phyloP scores from a whole-genome alignment of 1,140 invertebrate species.

The Brachionus rotundiformis region DNA sequence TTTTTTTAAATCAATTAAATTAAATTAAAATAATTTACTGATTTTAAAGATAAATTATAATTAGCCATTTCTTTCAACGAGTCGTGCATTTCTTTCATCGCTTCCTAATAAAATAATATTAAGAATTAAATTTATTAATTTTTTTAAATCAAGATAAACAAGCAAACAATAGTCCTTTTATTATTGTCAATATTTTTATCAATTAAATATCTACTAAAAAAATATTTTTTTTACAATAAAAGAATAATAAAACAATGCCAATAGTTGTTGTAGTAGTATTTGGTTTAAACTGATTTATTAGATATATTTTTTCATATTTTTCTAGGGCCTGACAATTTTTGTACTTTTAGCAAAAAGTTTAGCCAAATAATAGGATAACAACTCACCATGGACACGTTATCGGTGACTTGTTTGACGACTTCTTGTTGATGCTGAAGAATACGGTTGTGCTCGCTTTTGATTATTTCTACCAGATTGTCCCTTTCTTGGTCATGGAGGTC shows the following conservation, averaged over 20 bases:
- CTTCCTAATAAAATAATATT: no score
- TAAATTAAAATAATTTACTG: conserved; percentile 30
- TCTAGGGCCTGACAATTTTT: no score
- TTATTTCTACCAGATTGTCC: conserved; percentile 24
- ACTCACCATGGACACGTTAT: conserved; percentile 24
- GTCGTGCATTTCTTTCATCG: conserved; percentile 41
- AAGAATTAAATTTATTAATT: not conserved
- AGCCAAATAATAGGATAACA: no score
- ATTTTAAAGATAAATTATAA: conserved; percentile 25
- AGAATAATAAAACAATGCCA: not conserved
- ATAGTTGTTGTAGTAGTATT: conserved; percentile 2
- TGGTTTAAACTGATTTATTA: not conserved
- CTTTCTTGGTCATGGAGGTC: conserved; percentile 23
- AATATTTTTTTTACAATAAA: not conserved
- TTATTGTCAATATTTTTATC: not conserved
- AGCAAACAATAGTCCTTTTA: no score
- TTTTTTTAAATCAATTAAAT: no score
- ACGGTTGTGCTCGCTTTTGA: conserved; percentile 37
- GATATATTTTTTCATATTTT: not conserved
- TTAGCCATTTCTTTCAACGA: conserved; percentile 45
- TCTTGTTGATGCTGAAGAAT: conserved; percentile 9
- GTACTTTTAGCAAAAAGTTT: no score
- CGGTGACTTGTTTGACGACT: not conserved
- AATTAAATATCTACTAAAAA: not conserved
- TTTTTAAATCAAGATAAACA: no score